Conservation (phyloP, 2,888 invertebrate genomes). For the Matsumyia berberina region DNA sequence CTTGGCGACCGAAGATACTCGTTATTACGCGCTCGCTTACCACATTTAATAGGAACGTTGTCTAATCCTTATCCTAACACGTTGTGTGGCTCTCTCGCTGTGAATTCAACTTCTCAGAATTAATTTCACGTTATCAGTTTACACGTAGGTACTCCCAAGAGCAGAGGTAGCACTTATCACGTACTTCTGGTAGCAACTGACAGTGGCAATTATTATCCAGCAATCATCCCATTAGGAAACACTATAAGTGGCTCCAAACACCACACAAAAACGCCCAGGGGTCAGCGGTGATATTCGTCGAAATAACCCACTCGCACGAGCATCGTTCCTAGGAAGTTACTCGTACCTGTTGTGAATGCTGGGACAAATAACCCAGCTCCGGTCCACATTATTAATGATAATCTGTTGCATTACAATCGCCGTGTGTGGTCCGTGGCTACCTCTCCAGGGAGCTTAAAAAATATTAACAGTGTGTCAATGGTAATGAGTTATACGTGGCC, state of each 20-base stretch:
- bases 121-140: conserved; percentile 75
- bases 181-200: conserved; percentile 76
- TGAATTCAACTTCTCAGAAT: conserved; percentile 71
- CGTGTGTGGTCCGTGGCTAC: conserved; percentile 71
- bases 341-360: conserved; percentile 72
- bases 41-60: too few relatives aligned
- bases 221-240: conserved; percentile 73
- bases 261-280: conserved; percentile 53
- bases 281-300: conserved; percentile 56
- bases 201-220: conserved; percentile 76
- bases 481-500: conserved; percentile 72
- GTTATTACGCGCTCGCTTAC: too few relatives aligned
- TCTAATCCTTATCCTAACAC: conserved; percentile 56
- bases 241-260: conserved; percentile 47
- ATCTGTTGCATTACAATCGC: conserved; percentile 74
- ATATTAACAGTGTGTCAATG: conserved; percentile 74
- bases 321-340: conserved; percentile 74
- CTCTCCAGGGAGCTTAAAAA: conserved; percentile 67
- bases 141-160: conserved; percentile 51
- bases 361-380: conserved; percentile 74
- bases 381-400: conserved; percentile 76
- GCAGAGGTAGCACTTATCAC: conserved; percentile 73
- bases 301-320: conserved; percentile 58
- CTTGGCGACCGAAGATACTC: too few relatives aligned
- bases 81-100: conserved; percentile 47